Conservation (phyloP, 1,140 invertebrate species). For the Megalopta genalis region DNA sequence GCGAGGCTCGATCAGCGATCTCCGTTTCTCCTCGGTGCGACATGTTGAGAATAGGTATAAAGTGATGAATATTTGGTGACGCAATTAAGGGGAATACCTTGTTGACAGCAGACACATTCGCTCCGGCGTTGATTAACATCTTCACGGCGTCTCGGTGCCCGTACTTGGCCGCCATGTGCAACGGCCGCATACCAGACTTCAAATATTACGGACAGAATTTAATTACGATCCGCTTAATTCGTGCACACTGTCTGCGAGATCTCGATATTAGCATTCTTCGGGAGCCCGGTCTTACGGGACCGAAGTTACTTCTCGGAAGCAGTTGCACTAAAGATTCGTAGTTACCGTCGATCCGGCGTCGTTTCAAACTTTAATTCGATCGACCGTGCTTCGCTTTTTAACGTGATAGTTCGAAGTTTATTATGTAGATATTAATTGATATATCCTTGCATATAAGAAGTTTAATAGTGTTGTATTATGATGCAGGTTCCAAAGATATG, state of each 20-base stretch:
- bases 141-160: constrained; percentile 88
- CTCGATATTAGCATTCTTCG: neutral
- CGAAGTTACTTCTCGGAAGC: no score
- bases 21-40: neutral
- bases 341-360: no score
- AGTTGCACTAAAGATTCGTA: no score
- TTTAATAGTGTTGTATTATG: no score
- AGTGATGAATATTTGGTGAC: neutral
- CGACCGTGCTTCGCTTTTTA: no score
- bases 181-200: constrained; percentile 90
- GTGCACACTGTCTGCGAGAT: neutral
- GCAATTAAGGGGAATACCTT: constrained; percentile 82
- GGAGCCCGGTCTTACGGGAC: no score
- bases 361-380: no score
- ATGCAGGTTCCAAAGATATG: no score
- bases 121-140: constrained; percentile 87
- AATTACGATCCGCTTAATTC: neutral
- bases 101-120: constrained; percentile 86
- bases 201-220: constrained; percentile 32
- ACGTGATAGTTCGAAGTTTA: no score
- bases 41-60: neutral
- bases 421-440: no score
- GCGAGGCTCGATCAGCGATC: neutral
- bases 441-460: no score
- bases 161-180: constrained; percentile 91